Conservation (phyloP, 2,113 vertebrate genomes). For the Indicator indicator region DNA sequence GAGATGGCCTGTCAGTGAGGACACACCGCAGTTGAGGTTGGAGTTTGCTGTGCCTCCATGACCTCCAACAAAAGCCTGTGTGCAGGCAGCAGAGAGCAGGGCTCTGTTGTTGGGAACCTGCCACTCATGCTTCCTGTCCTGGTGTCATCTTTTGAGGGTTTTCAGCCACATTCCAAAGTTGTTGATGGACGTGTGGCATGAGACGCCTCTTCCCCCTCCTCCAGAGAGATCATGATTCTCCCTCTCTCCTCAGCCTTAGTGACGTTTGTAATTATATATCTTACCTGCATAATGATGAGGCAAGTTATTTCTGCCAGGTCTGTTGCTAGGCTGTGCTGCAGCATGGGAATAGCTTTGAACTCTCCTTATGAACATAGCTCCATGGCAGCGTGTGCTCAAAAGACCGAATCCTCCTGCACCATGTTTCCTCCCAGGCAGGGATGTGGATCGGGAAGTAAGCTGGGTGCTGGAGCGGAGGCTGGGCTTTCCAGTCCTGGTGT, state of each 20-base stretch:
- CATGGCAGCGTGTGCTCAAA: rapidly evolving
- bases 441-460: rapidly evolving
- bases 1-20: background rate
- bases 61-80: background rate
- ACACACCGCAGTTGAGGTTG: background rate
- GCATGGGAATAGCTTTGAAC: background rate
- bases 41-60: background rate
- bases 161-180: background rate
- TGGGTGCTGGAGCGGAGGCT: background rate
- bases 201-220: constrained; percentile 26
- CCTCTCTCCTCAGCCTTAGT: background rate
- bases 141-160: background rate
- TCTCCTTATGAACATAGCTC: rapidly evolving
- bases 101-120: background rate
- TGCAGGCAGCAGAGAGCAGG: background rate
- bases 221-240: constrained; percentile 19
- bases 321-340: constrained; percentile 39
- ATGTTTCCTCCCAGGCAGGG: rapidly evolving
- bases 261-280: constrained; percentile 5
- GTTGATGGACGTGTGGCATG: background rate
- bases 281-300: constrained; percentile 35
- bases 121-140: background rate
- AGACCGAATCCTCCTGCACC: rapidly evolving
- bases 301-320: constrained; percentile 40
- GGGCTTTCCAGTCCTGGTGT: background rate